A percentile compares a stretch with the other conserved stretches of the same genome.
These are phyloP conservation scores for Daptonema setosum DNA, from an alignment of 2,888 invertebrate genomes.

Conservation along the genomic window DNA sequence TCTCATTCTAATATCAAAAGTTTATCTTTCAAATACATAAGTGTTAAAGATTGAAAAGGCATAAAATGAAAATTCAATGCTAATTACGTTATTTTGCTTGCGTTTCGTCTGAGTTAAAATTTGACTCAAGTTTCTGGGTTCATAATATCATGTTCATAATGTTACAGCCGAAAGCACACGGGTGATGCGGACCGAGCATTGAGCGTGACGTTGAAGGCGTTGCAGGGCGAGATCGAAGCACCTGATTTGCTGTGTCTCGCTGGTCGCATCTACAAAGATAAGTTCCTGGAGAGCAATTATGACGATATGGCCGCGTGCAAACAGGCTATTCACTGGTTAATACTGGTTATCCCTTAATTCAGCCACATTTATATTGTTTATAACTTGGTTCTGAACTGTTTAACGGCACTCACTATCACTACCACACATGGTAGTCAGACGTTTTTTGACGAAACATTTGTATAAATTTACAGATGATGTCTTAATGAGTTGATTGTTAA, in stretches of 20 bases:
- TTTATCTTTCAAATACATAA: too few relatives aligned
- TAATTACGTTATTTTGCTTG: too few relatives aligned
- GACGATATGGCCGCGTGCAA: constrained; percentile 58
- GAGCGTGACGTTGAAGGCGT: constrained; percentile 56
- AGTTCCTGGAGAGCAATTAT: constrained; percentile 84
- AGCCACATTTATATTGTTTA: neutral
- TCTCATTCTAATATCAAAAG: too few relatives aligned
- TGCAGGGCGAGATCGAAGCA: constrained; percentile 69
- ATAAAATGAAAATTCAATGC: too few relatives aligned
- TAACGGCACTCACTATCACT: neutral
- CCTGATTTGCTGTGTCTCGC: constrained; percentile 93
- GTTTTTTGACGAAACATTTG: too few relatives aligned
- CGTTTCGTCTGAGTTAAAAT: too few relatives aligned
- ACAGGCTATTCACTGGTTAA: constrained; percentile 71
- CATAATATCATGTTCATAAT: too few relatives aligned
- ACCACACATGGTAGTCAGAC: neutral
- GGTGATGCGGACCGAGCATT: constrained; percentile 85
- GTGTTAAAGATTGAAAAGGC: too few relatives aligned
- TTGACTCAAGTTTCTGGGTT: too few relatives aligned
- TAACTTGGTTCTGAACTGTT: neutral
- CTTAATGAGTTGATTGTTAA: too few relatives aligned
- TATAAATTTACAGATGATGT: too few relatives aligned
- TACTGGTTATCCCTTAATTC: too few relatives aligned
- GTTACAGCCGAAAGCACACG: constrained; percentile 55
- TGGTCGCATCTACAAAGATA: constrained; percentile 70